Evolutionary conservation across 2,888 invertebrate species (phyloP).

Genomic region (Plebejus argus): DNA sequence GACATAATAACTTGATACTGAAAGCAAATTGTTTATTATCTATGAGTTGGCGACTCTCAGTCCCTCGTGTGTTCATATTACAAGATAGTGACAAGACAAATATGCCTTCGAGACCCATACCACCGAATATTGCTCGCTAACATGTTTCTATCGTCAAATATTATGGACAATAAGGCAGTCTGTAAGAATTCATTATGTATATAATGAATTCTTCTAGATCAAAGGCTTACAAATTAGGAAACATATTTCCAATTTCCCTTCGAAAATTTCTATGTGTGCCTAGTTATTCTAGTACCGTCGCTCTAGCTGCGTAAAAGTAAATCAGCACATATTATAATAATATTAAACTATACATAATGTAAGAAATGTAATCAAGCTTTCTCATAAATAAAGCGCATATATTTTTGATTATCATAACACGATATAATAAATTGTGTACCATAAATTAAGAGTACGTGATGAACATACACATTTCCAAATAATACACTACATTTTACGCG

Average conservation of each 20-base stretch:
- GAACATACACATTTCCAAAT: constrained; percentile 1
- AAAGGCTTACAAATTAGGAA: not conserved
- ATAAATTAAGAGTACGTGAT: constrained; percentile 1
- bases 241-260: too few species aligned
- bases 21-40: constrained; percentile 14
- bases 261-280: too few species aligned
- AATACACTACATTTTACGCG: not conserved
- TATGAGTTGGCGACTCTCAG: not conserved
- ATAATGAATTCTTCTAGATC: not conserved
- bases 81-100: constrained; percentile 14
- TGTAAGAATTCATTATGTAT: not conserved
- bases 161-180: not conserved
- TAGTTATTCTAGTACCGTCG: too few species aligned
- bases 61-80: constrained; percentile 13
- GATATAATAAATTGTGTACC: not conserved
- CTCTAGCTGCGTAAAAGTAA: too few species aligned
- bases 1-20: not conserved
- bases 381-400: not conserved
- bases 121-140: constrained; percentile 52
- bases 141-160: not conserved
- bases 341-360: not conserved
- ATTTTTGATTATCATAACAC: not conserved
- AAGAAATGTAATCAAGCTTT: not conserved
- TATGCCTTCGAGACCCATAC: constrained; percentile 9
- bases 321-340: not conserved